Percentiles rank a stretch among this genome's conserved stretches.
phyloP scores from a whole-genome alignment of 2,797 vertebrate species.

The Zonotrichia albicollis region DNA sequence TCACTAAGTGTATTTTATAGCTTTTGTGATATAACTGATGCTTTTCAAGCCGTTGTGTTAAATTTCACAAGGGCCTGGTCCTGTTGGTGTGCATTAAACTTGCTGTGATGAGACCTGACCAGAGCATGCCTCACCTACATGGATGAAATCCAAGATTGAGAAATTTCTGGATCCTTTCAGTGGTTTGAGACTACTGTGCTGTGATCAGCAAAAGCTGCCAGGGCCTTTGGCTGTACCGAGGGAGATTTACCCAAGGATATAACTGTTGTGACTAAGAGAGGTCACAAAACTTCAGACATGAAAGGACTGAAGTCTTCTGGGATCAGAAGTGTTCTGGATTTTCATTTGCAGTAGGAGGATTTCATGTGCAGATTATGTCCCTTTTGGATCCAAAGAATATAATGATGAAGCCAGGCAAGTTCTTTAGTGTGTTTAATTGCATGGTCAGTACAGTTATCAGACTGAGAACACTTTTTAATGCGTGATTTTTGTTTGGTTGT shows the following conservation, averaged over 20 bases:
- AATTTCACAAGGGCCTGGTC: not conserved
- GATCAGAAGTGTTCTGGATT: not conserved
- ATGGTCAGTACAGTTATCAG: not conserved
- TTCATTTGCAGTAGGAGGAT: not conserved
- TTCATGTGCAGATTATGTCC: not conserved
- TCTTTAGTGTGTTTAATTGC: not conserved
- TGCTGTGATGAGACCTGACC: not conserved
- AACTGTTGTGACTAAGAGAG: not conserved
- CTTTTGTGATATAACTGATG: not conserved
- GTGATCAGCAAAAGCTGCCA: not conserved
- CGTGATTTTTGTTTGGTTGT: not conserved
- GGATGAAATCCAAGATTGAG: not conserved
- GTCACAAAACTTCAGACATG: fast-evolving
- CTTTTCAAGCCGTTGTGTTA: not conserved
- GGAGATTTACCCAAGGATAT: not conserved
- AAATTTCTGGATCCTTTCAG: not conserved
- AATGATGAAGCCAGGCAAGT: not conserved
- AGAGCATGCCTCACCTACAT: fast-evolving
- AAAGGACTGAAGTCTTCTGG: not conserved
- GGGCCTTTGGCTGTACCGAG: not conserved
- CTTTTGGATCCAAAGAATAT: not conserved
- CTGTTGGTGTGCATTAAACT: not conserved
- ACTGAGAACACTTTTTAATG: not conserved
- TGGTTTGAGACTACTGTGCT: not conserved
- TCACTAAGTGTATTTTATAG: not conserved